Evolutionary conservation across 1,140 invertebrate genomes (phyloP), one percentile per base, ranked within the genome.

Genomic region (Drosophila repleta): DNA sequence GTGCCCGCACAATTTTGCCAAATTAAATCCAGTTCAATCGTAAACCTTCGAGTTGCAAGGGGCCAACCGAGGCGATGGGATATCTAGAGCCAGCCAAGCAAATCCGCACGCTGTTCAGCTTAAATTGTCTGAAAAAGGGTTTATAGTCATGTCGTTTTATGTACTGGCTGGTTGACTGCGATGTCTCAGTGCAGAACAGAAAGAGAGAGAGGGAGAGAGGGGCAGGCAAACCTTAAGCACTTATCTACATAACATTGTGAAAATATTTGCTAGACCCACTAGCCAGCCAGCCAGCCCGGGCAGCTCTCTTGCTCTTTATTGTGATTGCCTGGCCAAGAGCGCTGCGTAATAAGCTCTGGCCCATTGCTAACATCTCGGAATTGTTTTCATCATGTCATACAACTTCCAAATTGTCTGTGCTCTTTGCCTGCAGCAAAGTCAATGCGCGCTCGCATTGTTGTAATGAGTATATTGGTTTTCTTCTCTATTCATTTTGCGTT

Each of bases 41-140:
- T 87, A 87, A 87, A 87, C 75, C 82, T 82, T 72, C 21, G 61
- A 75, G 71, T 60, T 69, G 69, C 32, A 39, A 39, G 32, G 32
- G n/a, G 57, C 18, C 24, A 43, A 56, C 15, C 35, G 56, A 53
- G 26, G 15, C 55, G 62, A 52, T 32, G 51, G 41, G 66, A 74
- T 43, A 43, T 56, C 51, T 57, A 35, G 20, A 70, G 21, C 20
- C 45, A 64, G 24, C 56, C 43, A 75, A 74, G 57, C 76, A 88
- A 83, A 82, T 88, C 83, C 79, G 67, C 75, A 68, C 57, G 67
- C 75, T 79, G 69, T 56, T 87, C 82, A 83, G 83, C 83, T 87
- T 87, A 87, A 87, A 88, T 87, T 88, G 83, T 83, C 84, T 87
- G 83, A 88, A 76, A 87, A 87, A 87, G 83, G 83, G 83, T 87